Percentiles rank a stretch among this genome's conserved stretches.
Conservation (phyloP, 2,113 vertebrate genomes). For the Potamarius usumacintae region DNA sequence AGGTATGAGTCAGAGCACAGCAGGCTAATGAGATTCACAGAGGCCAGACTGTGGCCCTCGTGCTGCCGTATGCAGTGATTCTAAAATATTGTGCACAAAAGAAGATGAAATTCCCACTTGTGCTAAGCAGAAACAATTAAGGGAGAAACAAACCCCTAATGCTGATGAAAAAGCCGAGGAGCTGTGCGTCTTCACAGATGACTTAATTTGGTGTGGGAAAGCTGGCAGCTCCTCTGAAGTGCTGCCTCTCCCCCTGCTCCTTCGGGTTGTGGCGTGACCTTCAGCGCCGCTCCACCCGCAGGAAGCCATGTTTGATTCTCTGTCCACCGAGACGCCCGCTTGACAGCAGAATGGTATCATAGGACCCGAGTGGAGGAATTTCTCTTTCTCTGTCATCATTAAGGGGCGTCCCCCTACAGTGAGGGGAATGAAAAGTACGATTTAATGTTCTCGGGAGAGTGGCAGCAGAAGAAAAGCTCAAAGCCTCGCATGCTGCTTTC, state of each 20-base stretch:
- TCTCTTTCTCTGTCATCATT: conserved; percentile 87
- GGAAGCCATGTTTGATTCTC: conserved; percentile 87
- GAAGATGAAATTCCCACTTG: background rate
- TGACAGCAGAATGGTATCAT: conserved; percentile 82
- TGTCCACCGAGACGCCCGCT: conserved; percentile 73
- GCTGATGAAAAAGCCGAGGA: conserved; percentile 49
- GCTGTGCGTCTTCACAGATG: conserved; percentile 68
- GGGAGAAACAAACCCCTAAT: conserved; percentile 46
- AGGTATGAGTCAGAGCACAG: background rate
- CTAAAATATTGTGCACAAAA: background rate
- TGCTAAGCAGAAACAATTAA: conserved; percentile 38
- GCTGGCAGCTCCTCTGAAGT: conserved; percentile 65
- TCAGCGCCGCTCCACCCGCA: conserved; percentile 82
- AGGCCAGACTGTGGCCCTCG: conserved; percentile 3
- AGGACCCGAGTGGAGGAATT: conserved; percentile 83
- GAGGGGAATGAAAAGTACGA: conserved; percentile 85
- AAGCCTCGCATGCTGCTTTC: conserved; percentile 81
- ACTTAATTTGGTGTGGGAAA: conserved; percentile 84
- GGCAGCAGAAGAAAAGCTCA: conserved; percentile 79
- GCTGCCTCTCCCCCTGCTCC: conserved; percentile 60
- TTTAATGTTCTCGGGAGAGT: conserved; percentile 90
- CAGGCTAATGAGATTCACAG: conserved; percentile 11
- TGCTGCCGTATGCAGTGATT: conserved; percentile 5
- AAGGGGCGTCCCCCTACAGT: conserved; percentile 82
- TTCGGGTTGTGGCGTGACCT: conserved; percentile 78